These are phyloP conservation scores for Congeria kusceri DNA, from an alignment of 2,888 invertebrate genomes.

Conservation along the genomic window DNA sequence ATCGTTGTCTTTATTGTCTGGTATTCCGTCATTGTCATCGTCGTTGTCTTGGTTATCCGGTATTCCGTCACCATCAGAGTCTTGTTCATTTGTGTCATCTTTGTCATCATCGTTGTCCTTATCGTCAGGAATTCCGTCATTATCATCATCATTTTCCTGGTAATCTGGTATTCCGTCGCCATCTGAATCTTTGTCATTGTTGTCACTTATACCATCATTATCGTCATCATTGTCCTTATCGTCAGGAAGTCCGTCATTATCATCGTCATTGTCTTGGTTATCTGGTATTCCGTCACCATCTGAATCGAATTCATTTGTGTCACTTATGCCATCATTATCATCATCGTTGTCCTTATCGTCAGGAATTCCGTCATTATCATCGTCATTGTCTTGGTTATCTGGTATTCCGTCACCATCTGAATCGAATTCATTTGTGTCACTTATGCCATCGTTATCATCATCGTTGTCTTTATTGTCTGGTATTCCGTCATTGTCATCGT, in stretches of 20 bases:
- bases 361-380: constrained; percentile 70
- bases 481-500: constrained; percentile 81
- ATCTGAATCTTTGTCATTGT: constrained; percentile 74
- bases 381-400: constrained; percentile 70
- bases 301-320: constrained; percentile 73
- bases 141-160: constrained; percentile 74
- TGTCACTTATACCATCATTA: constrained; percentile 75
- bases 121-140: constrained; percentile 76
- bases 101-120: constrained; percentile 78
- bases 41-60: constrained; percentile 66
- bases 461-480: constrained; percentile 73
- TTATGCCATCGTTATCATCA: constrained; percentile 73
- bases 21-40: constrained; percentile 82
- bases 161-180: constrained; percentile 79
- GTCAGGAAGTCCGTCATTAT: constrained; percentile 79
- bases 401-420: constrained; percentile 80
- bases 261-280: constrained; percentile 74
- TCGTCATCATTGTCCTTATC: constrained; percentile 68
- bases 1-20: constrained; percentile 70
- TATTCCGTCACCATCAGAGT: constrained; percentile 72
- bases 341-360: constrained; percentile 65
- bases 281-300: constrained; percentile 77
- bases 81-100: constrained; percentile 74
- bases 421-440: constrained; percentile 67
- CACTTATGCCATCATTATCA: constrained; percentile 82